Base-by-base conservation (phyloP, 2,888 invertebrate species). In the Entomobrya proxima region DNA sequence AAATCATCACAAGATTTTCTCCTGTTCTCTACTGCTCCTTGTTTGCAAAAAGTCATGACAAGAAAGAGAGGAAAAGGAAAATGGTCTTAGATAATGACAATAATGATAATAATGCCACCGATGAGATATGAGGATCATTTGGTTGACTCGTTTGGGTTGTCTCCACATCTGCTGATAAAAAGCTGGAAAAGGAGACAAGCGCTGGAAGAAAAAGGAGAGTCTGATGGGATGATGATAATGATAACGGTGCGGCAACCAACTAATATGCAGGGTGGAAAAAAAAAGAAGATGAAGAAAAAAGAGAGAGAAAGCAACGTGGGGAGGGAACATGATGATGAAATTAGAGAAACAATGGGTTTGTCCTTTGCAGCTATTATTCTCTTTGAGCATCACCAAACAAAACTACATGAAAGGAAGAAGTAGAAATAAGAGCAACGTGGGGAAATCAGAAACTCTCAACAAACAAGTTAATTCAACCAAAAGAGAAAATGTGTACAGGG, bases 121-220 rank as follows among this genome's bases (percentile, higher is more conserved):
- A 85, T 85, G 85, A 85, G 79, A 79, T 85, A 79, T 85, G 72
- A 35, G 52, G 44, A 85, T 85, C 85, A 84, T 84, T 84, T 84
- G 84, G 72, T 58, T 77, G 30, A 40, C 67, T 78, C 85, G 52
- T 72, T 82, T 40, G 40, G 61, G 47, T 47, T 44, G 18, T 61
- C 61, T 52, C 32, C 15, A 21, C 75, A 40, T 69, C 52, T 24
- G 15, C 64, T 37, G 64, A 64, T 64, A 64, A 64, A 64, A 64
- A 18, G 64, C 64, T 64, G 21, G 18, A 35, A 18, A 64, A 1
- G 18, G 64, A 64, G n/a, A 35, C 24, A 67, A 52, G 13, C 30
- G 18, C 24, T 13, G 9, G 55, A 27, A 61, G 37, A 40, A 27
- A 21, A 18, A 50, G 35, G 30, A 50, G 32, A 44, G 24, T 64